These are phyloP conservation scores for Microplitis mediator DNA, from an alignment of 1,140 invertebrate species.

Conservation along the genomic window DNA sequence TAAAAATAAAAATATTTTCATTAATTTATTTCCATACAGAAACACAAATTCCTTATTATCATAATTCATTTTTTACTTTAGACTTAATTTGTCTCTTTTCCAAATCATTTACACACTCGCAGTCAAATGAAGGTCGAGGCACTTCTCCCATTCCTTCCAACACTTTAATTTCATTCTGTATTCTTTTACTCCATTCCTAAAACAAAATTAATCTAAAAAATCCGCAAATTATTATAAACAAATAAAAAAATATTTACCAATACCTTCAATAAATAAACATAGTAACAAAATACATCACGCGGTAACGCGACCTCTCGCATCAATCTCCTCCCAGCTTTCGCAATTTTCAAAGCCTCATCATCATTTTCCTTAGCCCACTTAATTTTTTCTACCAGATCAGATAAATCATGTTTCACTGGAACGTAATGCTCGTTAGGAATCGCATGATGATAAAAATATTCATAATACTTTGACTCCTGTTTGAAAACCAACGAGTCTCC, in stretches of 20 bases:
- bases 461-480: conserved; percentile 91
- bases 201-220: not conserved
- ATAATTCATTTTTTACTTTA: conserved; percentile 60
- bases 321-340: conserved; percentile 74
- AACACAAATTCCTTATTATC: conserved; percentile 15
- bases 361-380: conserved; percentile 84
- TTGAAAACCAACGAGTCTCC: conserved; percentile 89
- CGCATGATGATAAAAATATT: conserved; percentile 88
- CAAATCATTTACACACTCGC: conserved; percentile 59
- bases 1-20: not conserved
- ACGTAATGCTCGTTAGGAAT: conserved; percentile 82
- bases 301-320: conserved; percentile 82
- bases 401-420: conserved; percentile 79
- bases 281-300: conserved; percentile 88
- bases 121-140: conserved; percentile 64
- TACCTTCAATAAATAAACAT: conserved; percentile 79
- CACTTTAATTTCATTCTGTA: conserved; percentile 67
- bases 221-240: conserved; percentile 4
- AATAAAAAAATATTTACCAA: conserved; percentile 32
- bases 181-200: conserved; percentile 76
- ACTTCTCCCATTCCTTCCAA: conserved; percentile 78
- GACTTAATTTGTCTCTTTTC: not conserved
- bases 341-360: conserved; percentile 72
- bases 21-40: not conserved
- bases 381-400: conserved; percentile 80